Conservation (phyloP, 2,888 invertebrate species). For the Diarsia rubi region DNA sequence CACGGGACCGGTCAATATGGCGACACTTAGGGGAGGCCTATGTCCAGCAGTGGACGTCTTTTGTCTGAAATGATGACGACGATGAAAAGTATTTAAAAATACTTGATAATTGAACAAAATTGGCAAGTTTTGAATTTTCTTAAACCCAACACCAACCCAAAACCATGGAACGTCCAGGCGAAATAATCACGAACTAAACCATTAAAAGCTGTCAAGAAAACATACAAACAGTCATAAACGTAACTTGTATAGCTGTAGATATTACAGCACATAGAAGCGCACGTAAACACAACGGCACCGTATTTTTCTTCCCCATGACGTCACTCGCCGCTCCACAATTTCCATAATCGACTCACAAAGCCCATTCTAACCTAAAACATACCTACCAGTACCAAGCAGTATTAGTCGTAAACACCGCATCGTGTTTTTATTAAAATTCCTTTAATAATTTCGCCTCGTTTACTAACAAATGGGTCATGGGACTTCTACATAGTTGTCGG, state of each 20-base stretch:
- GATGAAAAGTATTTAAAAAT: too few species aligned
- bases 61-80: too few species aligned
- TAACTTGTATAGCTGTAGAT: conserved; percentile 32
- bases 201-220: conserved; percentile 6
- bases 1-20: too few species aligned
- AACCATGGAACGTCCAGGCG: too few species aligned
- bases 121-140: too few species aligned
- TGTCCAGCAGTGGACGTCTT: too few species aligned
- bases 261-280: not conserved
- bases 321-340: conserved; percentile 58
- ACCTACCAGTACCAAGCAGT: conserved; percentile 34
- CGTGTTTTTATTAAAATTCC: conserved; percentile 75
- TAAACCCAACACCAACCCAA: not conserved
- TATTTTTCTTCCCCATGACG: conserved; percentile 63
- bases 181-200: too few species aligned
- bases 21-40: too few species aligned
- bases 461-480: conserved; percentile 68
- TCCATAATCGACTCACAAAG: conserved; percentile 65
- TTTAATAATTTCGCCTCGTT: conserved; percentile 70
- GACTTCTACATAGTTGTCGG: conserved; percentile 74
- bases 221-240: conserved; percentile 16
- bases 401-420: conserved; percentile 66
- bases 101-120: too few species aligned
- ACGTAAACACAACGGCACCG: conserved; percentile 40
- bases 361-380: conserved; percentile 58